phyloP scores from a whole-genome alignment of 2,888 invertebrate genomes.

The Drosophila emarginata region DNA sequence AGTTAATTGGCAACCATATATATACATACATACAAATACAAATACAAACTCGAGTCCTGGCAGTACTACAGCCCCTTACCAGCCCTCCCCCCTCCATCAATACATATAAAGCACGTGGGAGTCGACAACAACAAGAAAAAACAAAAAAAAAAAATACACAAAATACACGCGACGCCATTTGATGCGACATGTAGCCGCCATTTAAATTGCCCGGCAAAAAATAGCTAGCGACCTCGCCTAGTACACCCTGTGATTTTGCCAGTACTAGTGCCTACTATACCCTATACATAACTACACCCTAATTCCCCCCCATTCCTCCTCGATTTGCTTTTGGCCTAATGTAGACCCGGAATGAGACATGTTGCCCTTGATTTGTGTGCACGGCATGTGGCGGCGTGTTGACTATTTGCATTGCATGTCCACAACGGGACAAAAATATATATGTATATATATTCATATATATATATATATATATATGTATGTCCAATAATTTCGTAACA shows the following conservation, averaged over 20 bases:
- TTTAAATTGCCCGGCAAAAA: constrained; percentile 65
- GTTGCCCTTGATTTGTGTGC: constrained; percentile 75
- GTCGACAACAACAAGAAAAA: constrained; percentile 6
- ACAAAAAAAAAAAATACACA: constrained; percentile 11
- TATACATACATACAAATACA: constrained; percentile 26
- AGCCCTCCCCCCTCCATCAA: constrained; percentile 14
- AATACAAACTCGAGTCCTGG: background rate
- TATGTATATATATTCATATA: constrained; percentile 8
- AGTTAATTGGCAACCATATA: constrained; percentile 70
- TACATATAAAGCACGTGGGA: constrained; percentile 19
- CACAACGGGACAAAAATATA: constrained; percentile 18
- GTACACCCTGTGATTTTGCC: constrained; percentile 4
- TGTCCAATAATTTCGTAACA: constrained; percentile 77
- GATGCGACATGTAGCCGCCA: constrained; percentile 72
- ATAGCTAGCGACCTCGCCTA: constrained; percentile 36
- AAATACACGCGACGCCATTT: constrained; percentile 55
- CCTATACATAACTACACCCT: constrained; percentile 7
- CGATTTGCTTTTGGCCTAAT: background rate
- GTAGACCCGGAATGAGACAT: constrained; percentile 45
- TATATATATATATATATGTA: constrained; percentile 29
- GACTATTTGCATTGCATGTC: constrained; percentile 77
- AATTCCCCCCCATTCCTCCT: background rate
- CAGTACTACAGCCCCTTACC: constrained; percentile 1
- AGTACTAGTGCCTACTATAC: constrained; percentile 19
- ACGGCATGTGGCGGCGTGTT: constrained; percentile 76